Conservation (phyloP, 2,888 invertebrate genomes). For the Stictocephala bisonia region DNA sequence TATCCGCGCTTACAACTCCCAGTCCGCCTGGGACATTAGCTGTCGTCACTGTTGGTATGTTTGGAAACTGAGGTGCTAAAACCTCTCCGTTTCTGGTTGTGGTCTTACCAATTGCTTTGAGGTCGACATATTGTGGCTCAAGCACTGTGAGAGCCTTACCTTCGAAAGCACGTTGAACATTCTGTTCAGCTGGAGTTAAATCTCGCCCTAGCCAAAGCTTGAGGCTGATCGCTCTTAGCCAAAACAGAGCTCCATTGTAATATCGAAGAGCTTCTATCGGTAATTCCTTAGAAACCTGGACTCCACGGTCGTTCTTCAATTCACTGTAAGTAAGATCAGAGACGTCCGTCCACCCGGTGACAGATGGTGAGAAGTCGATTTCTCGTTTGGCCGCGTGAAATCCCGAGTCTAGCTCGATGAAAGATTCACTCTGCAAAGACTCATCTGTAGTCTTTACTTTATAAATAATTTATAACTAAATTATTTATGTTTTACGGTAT, state of each 20-base stretch:
- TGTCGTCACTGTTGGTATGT: background rate
- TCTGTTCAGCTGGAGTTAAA: background rate
- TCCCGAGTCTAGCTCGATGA: background rate
- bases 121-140: background rate
- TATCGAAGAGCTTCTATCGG: background rate
- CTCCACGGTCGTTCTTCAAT: background rate
- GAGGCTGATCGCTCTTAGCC: background rate
- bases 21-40: background rate
- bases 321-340: background rate
- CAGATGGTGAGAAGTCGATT: background rate
- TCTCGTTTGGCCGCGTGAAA: background rate
- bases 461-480: too few relatives aligned
- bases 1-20: background rate
- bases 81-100: background rate
- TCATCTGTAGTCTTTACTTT: background rate
- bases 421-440: background rate
- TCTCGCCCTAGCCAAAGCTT: background rate
- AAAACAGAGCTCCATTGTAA: background rate
- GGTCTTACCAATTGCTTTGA: background rate
- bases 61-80: background rate
- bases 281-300: constrained; percentile 1
- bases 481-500: too few relatives aligned
- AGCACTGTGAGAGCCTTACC: background rate
- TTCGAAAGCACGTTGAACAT: background rate
- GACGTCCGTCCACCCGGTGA: background rate